Conservation (phyloP, 2,797 vertebrate genomes). For the Syngnathus rostellatus region DNA sequence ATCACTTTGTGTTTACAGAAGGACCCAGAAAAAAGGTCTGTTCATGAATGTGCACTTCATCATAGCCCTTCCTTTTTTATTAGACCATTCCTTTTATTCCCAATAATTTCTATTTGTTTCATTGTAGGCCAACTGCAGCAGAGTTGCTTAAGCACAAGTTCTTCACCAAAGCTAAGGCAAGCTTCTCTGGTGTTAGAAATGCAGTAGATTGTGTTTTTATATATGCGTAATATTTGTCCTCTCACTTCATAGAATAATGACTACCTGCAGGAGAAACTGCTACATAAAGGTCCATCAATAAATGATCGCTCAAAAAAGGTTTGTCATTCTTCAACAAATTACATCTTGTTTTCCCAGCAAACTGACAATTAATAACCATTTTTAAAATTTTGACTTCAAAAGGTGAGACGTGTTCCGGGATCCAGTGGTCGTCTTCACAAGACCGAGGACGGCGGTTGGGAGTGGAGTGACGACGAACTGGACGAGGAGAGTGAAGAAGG, state of each 20-base stretch:
- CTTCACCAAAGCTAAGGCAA: slow-evolving; percentile 95
- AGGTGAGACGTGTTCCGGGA: slow-evolving; percentile 89
- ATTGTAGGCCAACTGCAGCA: slow-evolving; percentile 87
- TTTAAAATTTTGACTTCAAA: not conserved
- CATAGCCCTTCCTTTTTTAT: slow-evolving; percentile 9
- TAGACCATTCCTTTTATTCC: not conserved
- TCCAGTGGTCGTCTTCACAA: slow-evolving; percentile 93
- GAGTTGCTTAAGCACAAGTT: slow-evolving; percentile 93
- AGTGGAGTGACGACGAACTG: slow-evolving; percentile 97
- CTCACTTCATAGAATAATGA: slow-evolving; percentile 79
- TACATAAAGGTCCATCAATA: slow-evolving; percentile 86
- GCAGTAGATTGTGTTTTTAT: slow-evolving; percentile 1
- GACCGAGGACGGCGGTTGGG: slow-evolving; percentile 89
- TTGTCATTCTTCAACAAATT: slow-evolving; percentile 14
- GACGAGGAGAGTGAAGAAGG: slow-evolving; percentile 98
- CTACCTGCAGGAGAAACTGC: slow-evolving; percentile 83
- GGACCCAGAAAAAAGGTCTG: slow-evolving; percentile 94
- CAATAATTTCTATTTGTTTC: slow-evolving; percentile 11
- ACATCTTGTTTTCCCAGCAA: not conserved
- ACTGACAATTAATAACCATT: not conserved
- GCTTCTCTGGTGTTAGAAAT: not conserved
- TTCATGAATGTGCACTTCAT: not conserved
- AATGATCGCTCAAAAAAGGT: slow-evolving; percentile 91
- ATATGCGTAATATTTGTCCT: slow-evolving; percentile 6
- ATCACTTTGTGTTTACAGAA: slow-evolving; percentile 94